Evolutionary conservation across 2,797 vertebrate species (phyloP), one percentile per base, ranked within the genome.

Genomic region (Sebastes vulpes): DNA sequence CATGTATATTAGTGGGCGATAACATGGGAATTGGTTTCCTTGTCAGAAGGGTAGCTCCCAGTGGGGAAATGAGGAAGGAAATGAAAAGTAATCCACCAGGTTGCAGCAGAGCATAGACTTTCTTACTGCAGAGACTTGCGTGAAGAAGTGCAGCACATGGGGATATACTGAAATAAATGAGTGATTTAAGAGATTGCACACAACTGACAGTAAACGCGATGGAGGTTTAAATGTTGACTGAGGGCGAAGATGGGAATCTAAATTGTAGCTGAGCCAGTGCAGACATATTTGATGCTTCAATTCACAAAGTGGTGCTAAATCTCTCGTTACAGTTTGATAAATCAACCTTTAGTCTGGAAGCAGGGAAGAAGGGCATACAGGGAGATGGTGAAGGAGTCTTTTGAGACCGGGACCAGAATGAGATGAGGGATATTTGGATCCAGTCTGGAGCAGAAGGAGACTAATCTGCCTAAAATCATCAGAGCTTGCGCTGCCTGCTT

Each of bases 381-480:
- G 81, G 69, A 72, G 70, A 67, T 31, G 77, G 65, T 63, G 78
- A 48, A 77, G 75, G 74, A 74, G 77, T 85, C 88, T 75, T 31
- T 48, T 35, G 77, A 85, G 81, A 88, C 64, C 28, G 23, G 53
- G 69, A 77, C 67, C 82, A 69, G 80, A 89, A 90, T 89, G 84
- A 91, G 75, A 82, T 77, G 82, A 88, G 75, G 72, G 67, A 84
- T 65, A 88, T 90, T 90, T 92, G 88, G 89, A 92, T 85, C 83
- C 71, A 80, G 81, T 79, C 59, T 25, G 77, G 28, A 84, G 87
- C 91, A 94, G 89, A 86, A 88, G 90, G 92, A 88, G 48, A 71
- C 76, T 90, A 86, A 90, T 92, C 85, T 91, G 75, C 83, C 79
- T 81, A 82, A 84, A 90, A 93, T 86, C 83, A 89, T 87, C 88